phyloP scores from a whole-genome alignment of 2,888 invertebrate genomes.

The Eristalis arbustorum region DNA sequence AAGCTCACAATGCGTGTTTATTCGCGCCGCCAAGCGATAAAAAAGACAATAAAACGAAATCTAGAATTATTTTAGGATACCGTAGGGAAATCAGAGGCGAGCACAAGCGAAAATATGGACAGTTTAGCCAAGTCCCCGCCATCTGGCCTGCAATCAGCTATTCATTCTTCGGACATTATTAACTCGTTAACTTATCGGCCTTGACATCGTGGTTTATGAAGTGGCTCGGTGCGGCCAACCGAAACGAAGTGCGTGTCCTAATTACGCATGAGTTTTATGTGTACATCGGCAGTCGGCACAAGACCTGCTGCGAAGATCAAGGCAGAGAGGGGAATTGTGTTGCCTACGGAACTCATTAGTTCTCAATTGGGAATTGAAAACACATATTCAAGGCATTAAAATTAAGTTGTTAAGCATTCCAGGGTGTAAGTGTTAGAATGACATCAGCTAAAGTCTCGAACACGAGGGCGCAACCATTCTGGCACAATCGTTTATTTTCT shows the following conservation, averaged over 20 bases:
- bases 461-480: neutral
- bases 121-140: neutral
- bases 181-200: conserved; percentile 27
- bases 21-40: neutral
- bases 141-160: conserved; percentile 22
- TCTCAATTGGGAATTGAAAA: neutral
- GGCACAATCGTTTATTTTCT: neutral
- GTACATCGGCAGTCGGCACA: neutral
- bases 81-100: neutral
- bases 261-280: neutral
- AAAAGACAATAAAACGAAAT: neutral
- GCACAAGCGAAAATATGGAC: neutral
- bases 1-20: neutral
- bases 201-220: conserved; percentile 21
- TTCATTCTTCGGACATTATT: conserved; percentile 12
- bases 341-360: neutral
- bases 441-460: neutral
- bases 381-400: neutral
- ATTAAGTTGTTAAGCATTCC: neutral
- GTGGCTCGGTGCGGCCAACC: neutral
- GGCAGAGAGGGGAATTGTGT: neutral
- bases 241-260: neutral
- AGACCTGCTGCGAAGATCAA: conserved; percentile 18
- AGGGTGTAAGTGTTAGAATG: neutral
- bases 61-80: neutral